Conservation (phyloP, 2,797 vertebrate species). For the Pelochelys cantorii region DNA sequence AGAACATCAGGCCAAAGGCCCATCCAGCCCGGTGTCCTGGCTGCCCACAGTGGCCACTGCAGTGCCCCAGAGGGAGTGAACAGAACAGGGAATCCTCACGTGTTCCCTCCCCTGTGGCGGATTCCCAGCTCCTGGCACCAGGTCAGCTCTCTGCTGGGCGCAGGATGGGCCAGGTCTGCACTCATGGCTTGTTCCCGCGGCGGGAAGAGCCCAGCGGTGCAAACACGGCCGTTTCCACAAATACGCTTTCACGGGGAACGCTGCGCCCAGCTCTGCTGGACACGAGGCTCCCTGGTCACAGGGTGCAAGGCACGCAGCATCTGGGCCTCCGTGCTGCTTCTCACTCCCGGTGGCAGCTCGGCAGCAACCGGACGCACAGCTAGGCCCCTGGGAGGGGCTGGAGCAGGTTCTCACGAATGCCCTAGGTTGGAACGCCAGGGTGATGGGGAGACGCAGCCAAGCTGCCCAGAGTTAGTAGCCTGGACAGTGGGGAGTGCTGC, state of each 20-base stretch:
- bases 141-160: not conserved
- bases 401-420: not conserved
- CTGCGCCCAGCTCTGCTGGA: too few species aligned
- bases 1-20: too few species aligned
- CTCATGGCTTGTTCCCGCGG: not conserved
- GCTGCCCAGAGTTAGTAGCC: not conserved
- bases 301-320: too few species aligned
- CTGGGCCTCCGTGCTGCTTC: not conserved
- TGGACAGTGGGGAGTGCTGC: not conserved
- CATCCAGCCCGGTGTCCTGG: too few species aligned
- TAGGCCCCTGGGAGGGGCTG: too few species aligned
- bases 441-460: not conserved
- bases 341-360: not conserved
- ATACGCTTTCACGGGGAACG: too few species aligned
- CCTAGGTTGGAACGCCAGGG: not conserved
- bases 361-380: not conserved
- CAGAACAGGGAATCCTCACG: too few species aligned
- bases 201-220: not conserved
- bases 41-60: too few species aligned
- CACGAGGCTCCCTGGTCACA: too few species aligned
- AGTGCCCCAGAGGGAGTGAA: too few species aligned
- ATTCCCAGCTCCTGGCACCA: too few species aligned
- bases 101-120: too few species aligned
- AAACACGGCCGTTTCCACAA: not conserved
- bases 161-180: not conserved